Conservation (phyloP, 2,113 vertebrate genomes). For the Barbus barbus region DNA sequence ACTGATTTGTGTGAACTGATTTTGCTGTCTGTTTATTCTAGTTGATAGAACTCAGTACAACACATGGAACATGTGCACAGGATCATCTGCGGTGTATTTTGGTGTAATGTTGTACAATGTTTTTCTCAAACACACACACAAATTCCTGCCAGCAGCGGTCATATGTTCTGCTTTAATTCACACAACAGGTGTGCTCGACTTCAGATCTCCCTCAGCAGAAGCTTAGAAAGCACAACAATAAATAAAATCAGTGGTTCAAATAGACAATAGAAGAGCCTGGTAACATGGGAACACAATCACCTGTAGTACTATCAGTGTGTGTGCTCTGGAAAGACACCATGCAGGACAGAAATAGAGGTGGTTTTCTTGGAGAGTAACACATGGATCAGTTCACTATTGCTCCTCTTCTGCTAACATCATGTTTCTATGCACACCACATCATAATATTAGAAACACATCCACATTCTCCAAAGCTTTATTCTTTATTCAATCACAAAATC, state of each 20-base stretch:
- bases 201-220: constrained; percentile 27
- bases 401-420: constrained; percentile 50
- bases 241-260: constrained; percentile 42
- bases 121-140: too few species aligned
- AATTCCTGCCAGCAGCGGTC: constrained; percentile 28
- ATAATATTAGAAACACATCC: background rate
- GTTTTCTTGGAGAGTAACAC: constrained; percentile 14
- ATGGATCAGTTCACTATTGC: constrained; percentile 17
- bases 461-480: background rate
- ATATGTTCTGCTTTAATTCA: constrained; percentile 30
- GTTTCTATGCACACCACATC: constrained; percentile 1
- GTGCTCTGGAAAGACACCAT: background rate
- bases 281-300: constrained; percentile 44
- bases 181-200: constrained; percentile 14
- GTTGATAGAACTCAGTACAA: background rate
- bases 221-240: constrained; percentile 45
- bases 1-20: too few species aligned
- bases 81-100: background rate
- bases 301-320: background rate
- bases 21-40: background rate
- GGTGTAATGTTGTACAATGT: too few species aligned
- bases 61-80: background rate
- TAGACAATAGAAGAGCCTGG: constrained; percentile 6
- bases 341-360: background rate
- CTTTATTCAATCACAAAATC: background rate